Percentiles rank a stretch among this genome's conserved stretches.
These are phyloP conservation scores for Drosophila birchii DNA, from an alignment of 2,888 invertebrate genomes.

Conservation along the genomic window DNA sequence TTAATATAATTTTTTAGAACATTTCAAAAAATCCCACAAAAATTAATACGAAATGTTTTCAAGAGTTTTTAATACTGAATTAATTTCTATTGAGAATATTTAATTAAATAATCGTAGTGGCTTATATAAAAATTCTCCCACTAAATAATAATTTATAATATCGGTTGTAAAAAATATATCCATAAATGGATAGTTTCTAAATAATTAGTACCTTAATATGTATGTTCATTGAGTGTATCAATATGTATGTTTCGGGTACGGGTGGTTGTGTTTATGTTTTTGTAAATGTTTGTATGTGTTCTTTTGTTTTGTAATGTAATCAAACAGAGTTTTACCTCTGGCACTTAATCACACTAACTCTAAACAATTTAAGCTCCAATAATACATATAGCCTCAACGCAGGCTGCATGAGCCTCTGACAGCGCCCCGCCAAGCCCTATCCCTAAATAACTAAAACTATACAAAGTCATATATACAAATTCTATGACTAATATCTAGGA, in stretches of 20 bases:
- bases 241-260: constrained; percentile 25
- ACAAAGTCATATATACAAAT: constrained; percentile 28
- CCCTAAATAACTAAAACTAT: constrained; percentile 28
- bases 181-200: not conserved
- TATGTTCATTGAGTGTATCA: constrained; percentile 10
- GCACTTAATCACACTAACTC: constrained; percentile 17
- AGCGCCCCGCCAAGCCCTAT: constrained; percentile 16
- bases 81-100: not conserved
- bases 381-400: constrained; percentile 2
- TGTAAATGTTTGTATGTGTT: constrained; percentile 40
- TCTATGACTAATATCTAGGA: not conserved
- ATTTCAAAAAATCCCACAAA: too few relatives aligned
- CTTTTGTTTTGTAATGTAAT: constrained; percentile 30
- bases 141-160: not conserved
- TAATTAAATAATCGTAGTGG: too few relatives aligned
- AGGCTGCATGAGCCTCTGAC: constrained; percentile 56
- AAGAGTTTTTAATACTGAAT: too few relatives aligned
- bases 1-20: too few relatives aligned
- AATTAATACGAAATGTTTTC: too few relatives aligned
- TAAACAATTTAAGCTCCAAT: not conserved
- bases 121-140: not conserved
- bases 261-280: constrained; percentile 29
- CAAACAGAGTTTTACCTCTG: constrained; percentile 28
- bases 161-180: not conserved
- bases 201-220: not conserved